Evolutionary conservation across 2,888 invertebrate genomes (phyloP).

Genomic region (Ichneumoninae sp.): DNA sequence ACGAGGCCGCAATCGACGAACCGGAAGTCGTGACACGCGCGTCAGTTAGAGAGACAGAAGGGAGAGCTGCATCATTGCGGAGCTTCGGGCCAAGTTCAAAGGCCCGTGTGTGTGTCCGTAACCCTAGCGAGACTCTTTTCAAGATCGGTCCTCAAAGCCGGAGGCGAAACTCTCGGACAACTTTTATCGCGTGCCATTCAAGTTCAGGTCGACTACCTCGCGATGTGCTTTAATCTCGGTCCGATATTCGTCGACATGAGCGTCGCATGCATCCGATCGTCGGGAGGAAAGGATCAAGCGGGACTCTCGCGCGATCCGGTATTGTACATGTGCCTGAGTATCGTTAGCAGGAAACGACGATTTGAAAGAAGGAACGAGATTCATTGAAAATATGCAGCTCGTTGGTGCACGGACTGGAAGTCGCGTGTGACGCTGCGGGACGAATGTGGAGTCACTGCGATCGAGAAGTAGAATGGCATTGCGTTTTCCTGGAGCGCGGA

Average conservation of each 20-base stretch:
- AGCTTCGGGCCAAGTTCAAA: conserved; percentile 74
- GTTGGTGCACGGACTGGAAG: not conserved
- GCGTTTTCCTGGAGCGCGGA: not conserved
- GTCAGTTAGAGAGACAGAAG: conserved; percentile 25
- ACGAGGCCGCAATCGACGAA: conserved; percentile 50
- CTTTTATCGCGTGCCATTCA: conserved; percentile 61
- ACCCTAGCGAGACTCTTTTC: conserved; percentile 53
- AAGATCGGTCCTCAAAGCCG: conserved; percentile 51
- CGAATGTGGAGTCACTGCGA: not conserved
- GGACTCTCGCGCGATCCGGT: not conserved
- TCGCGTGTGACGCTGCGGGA: not conserved
- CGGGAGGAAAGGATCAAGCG: conserved; percentile 71
- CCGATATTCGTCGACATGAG: conserved; percentile 76
- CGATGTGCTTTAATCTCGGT: conserved; percentile 71
- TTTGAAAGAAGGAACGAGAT: conserved; percentile 22
- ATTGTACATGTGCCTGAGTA: not conserved
- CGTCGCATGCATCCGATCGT: conserved; percentile 69
- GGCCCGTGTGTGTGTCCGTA: conserved; percentile 69
- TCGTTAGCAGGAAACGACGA: conserved; percentile 58
- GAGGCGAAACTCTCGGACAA: conserved; percentile 43
- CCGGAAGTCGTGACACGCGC: conserved; percentile 67
- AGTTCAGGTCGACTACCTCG: conserved; percentile 54
- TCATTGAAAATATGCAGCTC: conserved; percentile 29
- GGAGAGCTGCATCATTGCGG: conserved; percentile 40
- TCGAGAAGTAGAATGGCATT: not conserved